phyloP scores from a whole-genome alignment of 2,113 vertebrate species.

The Neopipo cinnamomea region DNA sequence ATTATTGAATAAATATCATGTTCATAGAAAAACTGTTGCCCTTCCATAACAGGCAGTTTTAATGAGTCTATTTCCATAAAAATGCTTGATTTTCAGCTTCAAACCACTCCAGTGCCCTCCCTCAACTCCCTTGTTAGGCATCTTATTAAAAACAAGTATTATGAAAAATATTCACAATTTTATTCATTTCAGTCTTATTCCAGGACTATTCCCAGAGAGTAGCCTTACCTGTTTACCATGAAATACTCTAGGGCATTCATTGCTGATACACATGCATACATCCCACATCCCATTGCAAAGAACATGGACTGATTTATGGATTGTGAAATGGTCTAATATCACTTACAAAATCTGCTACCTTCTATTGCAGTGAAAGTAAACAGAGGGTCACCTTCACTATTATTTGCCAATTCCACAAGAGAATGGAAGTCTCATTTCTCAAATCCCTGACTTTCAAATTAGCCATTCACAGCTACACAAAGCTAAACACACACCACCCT shows the following conservation, averaged over 20 bases:
- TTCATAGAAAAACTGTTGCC: neutral
- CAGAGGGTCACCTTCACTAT: neutral
- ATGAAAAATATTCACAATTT: neutral
- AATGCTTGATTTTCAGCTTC: conserved; percentile 29
- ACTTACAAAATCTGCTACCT: neutral
- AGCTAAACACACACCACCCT: neutral
- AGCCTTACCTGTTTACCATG: neutral
- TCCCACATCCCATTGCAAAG: neutral
- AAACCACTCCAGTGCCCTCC: neutral
- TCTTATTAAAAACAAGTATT: conserved; percentile 25
- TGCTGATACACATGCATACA: neutral
- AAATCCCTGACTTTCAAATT: neutral
- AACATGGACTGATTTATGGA: neutral
- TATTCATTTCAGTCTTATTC: neutral
- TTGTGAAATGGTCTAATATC: neutral
- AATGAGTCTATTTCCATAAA: conserved; percentile 40
- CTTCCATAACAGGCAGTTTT: neutral
- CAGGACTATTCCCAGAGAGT: neutral
- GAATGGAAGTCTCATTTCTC: neutral
- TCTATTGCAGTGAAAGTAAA: neutral
- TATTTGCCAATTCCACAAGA: neutral
- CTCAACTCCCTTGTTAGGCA: conserved; percentile 1
- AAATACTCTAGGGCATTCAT: neutral
- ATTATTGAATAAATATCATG: neutral
- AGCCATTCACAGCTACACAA: neutral